A percentile compares a stretch with the other conserved stretches of the same genome.
These are phyloP conservation scores for Scopus umbretta DNA, from an alignment of 2,113 vertebrate genomes.

Conservation along the genomic window DNA sequence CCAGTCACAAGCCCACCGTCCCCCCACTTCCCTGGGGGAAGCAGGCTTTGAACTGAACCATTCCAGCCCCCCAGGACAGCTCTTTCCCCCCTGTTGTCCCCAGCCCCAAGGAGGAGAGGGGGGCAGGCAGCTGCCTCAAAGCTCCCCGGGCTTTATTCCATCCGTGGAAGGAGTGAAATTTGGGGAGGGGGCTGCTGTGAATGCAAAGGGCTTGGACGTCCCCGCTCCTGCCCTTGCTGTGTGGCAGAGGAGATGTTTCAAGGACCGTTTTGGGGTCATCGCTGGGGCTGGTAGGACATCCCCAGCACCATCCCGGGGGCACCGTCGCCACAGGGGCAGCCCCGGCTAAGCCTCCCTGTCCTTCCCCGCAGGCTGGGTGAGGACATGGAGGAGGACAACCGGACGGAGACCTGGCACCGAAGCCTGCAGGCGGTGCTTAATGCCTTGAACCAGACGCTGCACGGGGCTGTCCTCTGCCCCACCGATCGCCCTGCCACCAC, in stretches of 20 bases:
- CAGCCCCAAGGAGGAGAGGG: background rate
- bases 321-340: rapidly evolving
- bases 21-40: background rate
- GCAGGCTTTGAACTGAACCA: background rate
- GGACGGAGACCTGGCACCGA: slow-evolving; percentile 46
- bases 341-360: background rate
- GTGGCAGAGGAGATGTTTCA: background rate
- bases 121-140: background rate
- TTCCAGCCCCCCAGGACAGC: rapidly evolving
- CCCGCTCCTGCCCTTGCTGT: too few species aligned
- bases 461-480: background rate
- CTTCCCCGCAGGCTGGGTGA: background rate
- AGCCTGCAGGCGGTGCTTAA: slow-evolving; percentile 59
- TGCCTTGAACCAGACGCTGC: slow-evolving; percentile 67
- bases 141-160: background rate
- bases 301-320: rapidly evolving
- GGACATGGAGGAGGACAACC: slow-evolving; percentile 53
- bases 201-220: background rate
- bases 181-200: background rate
- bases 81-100: rapidly evolving
- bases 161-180: background rate
- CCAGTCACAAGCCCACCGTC: background rate
- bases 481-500: background rate
- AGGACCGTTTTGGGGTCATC: background rate
- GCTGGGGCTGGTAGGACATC: background rate